Conservation (phyloP, 2,888 invertebrate genomes). For the Temnothorax ravouxi region DNA sequence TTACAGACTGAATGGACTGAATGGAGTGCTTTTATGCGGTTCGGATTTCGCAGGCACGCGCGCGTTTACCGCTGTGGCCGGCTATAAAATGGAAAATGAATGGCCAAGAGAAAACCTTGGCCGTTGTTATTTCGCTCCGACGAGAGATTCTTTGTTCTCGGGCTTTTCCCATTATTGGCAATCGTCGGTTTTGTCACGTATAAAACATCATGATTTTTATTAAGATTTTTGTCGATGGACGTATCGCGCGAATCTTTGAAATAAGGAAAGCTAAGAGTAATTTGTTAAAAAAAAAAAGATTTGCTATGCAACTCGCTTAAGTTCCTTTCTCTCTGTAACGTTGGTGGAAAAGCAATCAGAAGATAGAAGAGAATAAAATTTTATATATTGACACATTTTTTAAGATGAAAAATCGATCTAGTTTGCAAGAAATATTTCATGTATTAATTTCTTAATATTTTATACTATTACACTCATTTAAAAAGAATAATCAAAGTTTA, state of each 20-base stretch:
- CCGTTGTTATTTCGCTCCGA: slow-evolving; percentile 39
- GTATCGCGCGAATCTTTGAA: background rate
- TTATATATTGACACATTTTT: background rate
- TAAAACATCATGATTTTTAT: slow-evolving; percentile 43
- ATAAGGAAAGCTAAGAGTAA: background rate
- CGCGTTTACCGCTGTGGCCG: slow-evolving; percentile 40
- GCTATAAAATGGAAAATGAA: slow-evolving; percentile 61
- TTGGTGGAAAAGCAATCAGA: background rate
- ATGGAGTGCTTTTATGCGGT: slow-evolving; percentile 63
- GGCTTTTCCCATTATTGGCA: slow-evolving; percentile 37
- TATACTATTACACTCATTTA: background rate
- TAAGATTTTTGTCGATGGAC: background rate
- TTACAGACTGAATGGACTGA: slow-evolving; percentile 58
- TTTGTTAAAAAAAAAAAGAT: background rate
- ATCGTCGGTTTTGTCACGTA: slow-evolving; percentile 19
- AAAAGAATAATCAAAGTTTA: background rate
- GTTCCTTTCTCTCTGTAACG: background rate
- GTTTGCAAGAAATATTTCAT: background rate
- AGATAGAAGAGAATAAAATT: background rate
- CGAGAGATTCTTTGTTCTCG: slow-evolving; percentile 44
- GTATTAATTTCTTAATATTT: background rate
- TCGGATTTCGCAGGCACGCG: slow-evolving; percentile 59
- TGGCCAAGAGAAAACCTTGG: slow-evolving; percentile 26
- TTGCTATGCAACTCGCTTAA: background rate
- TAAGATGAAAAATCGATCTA: background rate